Conservation (phyloP, 2,888 invertebrate genomes). For the Plusia festucae region DNA sequence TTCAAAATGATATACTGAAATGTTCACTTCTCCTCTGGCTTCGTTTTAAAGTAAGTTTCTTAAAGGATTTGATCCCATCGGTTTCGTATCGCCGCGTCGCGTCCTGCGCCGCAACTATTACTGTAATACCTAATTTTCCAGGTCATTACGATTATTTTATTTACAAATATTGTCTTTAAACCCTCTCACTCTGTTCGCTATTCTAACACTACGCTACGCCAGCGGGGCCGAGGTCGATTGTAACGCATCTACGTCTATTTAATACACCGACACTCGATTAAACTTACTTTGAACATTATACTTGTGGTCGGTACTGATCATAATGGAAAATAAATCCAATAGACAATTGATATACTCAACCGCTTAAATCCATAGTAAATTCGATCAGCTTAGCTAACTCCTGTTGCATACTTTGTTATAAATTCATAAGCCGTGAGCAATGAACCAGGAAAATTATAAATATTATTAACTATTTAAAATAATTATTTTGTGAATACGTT, state of each 20-base stretch:
- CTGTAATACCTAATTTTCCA: constrained; percentile 85
- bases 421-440: constrained; percentile 70
- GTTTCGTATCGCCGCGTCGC: constrained; percentile 85
- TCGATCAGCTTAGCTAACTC: constrained; percentile 87
- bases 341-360: constrained; percentile 82
- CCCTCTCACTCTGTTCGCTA: constrained; percentile 89
- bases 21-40: constrained; percentile 80
- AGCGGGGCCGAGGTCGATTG: constrained; percentile 84
- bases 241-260: constrained; percentile 82
- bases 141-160: constrained; percentile 88
- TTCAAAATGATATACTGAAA: constrained; percentile 83
- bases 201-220: constrained; percentile 86
- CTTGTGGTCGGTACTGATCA: constrained; percentile 80
- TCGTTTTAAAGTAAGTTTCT: constrained; percentile 87
- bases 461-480: constrained; percentile 61
- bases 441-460: constrained; percentile 64
- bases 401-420: constrained; percentile 73
- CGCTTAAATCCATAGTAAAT: constrained; percentile 89
- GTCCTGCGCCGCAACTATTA: constrained; percentile 71
- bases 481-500: constrained; percentile 57
- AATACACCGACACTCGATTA: constrained; percentile 78
- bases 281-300: constrained; percentile 81
- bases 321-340: constrained; percentile 79
- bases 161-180: constrained; percentile 90
- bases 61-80: constrained; percentile 90